Percentiles rank a stretch among this genome's conserved stretches.
phyloP scores from a whole-genome alignment of 2,888 invertebrate genomes.

The Ennomos fuscantarius region DNA sequence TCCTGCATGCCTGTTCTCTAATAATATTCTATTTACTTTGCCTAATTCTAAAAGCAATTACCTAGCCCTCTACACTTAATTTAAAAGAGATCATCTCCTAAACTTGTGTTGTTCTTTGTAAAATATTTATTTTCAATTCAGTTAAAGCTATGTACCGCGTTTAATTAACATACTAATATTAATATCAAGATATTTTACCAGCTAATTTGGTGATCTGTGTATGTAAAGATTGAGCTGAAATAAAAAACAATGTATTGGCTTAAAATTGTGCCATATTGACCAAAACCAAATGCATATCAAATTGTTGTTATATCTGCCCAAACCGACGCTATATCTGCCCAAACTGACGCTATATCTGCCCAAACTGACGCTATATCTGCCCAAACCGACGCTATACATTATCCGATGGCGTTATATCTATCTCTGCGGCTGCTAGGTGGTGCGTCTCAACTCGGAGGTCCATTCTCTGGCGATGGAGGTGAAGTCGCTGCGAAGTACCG shows the following conservation, averaged over 20 bases:
- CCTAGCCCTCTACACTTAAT: constrained; percentile 5
- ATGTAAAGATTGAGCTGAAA: too few relatives aligned
- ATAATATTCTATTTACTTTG: constrained; percentile 1
- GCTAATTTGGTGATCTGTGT: too few relatives aligned
- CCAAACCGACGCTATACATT: neutral
- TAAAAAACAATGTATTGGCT: too few relatives aligned
- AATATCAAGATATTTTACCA: too few relatives aligned
- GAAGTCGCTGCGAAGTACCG: constrained; percentile 65
- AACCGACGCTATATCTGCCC: neutral
- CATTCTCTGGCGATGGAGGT: constrained; percentile 89
- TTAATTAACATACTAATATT: too few relatives aligned
- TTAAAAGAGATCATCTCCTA: neutral
- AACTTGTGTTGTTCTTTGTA: too few relatives aligned
- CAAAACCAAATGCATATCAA: too few relatives aligned
- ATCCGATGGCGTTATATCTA: constrained; percentile 8
- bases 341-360: neutral
- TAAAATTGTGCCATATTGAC: too few relatives aligned
- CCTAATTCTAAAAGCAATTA: constrained; percentile 3
- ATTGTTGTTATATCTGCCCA: neutral
- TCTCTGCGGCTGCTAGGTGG: constrained; percentile 63
- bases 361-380: neutral
- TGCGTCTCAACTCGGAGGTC: constrained; percentile 89
- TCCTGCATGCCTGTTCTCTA: constrained; percentile 14
- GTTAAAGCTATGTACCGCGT: too few relatives aligned
- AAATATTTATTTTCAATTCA: too few relatives aligned